Evolutionary conservation across 2,113 vertebrate genomes (phyloP).

Genomic region (Macquaria australasica): DNA sequence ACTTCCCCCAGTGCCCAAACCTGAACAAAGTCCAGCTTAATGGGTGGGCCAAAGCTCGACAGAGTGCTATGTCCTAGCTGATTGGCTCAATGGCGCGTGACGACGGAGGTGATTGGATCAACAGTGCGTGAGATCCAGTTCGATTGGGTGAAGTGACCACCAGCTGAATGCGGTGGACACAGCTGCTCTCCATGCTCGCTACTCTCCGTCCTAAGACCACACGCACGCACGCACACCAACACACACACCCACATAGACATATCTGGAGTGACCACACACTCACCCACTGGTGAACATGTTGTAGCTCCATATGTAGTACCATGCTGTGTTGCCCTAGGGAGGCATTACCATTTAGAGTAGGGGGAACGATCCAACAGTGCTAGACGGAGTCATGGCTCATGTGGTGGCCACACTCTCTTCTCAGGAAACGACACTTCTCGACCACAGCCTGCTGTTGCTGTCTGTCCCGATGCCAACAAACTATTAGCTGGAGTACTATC

Average conservation of each 20-base stretch:
- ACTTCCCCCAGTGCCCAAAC: neutral
- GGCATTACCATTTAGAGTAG: constrained; percentile 81
- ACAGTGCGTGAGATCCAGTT: constrained; percentile 70
- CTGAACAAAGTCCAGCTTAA: constrained; percentile 22
- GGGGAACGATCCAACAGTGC: constrained; percentile 55
- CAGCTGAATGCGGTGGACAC: constrained; percentile 55
- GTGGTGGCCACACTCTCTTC: constrained; percentile 48
- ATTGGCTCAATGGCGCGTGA: constrained; percentile 69
- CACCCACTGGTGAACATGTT: constrained; percentile 35
- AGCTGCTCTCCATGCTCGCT: constrained; percentile 53
- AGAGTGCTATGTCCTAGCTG: constrained; percentile 42
- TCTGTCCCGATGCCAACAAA: constrained; percentile 51
- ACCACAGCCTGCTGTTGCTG: constrained; percentile 52
- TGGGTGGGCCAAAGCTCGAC: constrained; percentile 40
- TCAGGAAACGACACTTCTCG: constrained; percentile 35
- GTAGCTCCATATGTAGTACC: constrained; percentile 62
- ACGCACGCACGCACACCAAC: neutral
- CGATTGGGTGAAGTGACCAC: constrained; percentile 67
- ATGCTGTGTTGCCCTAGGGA: constrained; percentile 71
- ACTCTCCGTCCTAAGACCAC: neutral
- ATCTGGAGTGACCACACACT: neutral
- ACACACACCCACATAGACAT: neutral
- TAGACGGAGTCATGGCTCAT: constrained; percentile 57
- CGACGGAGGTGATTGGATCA: constrained; percentile 71
- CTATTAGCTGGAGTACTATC: constrained; percentile 68